phyloP scores from a whole-genome alignment of 2,113 vertebrate species.

The Okapia johnstoni region DNA sequence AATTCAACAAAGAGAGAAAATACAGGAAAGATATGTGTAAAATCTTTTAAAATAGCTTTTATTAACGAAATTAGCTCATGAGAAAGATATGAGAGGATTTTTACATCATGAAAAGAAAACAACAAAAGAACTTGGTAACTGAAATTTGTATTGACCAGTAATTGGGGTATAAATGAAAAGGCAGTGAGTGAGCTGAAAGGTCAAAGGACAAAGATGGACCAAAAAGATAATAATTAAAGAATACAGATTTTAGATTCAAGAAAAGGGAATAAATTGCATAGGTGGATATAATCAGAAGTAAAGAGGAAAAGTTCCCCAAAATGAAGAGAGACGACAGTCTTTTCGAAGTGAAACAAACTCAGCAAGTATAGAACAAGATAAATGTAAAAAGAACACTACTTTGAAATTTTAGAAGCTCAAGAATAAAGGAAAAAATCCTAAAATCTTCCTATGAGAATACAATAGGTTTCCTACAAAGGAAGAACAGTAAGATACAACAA shows the following conservation, averaged over 20 bases:
- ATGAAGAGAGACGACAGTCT: background rate
- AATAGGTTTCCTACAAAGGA: background rate
- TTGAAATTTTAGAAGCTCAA: background rate
- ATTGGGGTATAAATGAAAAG: background rate
- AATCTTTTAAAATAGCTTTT: background rate
- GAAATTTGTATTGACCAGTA: background rate
- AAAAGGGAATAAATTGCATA: background rate
- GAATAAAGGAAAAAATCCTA: background rate
- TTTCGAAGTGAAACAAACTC: background rate
- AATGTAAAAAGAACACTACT: background rate
- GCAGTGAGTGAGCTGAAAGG: background rate
- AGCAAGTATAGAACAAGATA: background rate
- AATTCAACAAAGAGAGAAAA: background rate
- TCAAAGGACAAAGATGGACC: background rate
- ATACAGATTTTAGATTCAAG: background rate
- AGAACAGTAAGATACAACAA: background rate
- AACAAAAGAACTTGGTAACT: background rate
- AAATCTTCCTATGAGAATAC: background rate
- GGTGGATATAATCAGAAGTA: background rate
- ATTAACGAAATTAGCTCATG: background rate
- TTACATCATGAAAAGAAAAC: background rate
- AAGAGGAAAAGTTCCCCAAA: background rate
- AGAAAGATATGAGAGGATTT: background rate
- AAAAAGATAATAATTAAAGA: background rate
- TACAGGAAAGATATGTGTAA: background rate